These are phyloP conservation scores for Hetaerina americana DNA, from an alignment of 1,140 invertebrate species.

Conservation along the genomic window DNA sequence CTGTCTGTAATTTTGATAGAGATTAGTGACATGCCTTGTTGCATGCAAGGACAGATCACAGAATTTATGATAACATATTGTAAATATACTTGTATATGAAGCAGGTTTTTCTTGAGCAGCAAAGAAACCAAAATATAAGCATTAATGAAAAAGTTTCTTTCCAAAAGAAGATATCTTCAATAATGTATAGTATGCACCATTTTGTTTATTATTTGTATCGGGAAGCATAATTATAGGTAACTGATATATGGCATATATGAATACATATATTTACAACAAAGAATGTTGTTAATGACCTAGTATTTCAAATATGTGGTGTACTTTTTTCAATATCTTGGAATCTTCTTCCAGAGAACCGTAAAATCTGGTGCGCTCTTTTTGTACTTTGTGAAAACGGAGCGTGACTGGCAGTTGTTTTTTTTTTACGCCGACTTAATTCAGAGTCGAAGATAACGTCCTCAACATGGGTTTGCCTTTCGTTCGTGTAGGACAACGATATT, in stretches of 20 bases:
- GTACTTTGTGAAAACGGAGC: too few species aligned
- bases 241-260: conserved; percentile 3
- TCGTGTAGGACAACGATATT: too few species aligned
- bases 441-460: too few species aligned
- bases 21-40: not conserved
- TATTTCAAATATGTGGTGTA: not conserved
- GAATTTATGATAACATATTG: not conserved
- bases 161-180: not conserved
- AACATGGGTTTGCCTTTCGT: too few species aligned
- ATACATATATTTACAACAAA: conserved; percentile 2
- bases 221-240: conserved; percentile 4
- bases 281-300: not conserved
- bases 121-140: not conserved
- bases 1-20: not conserved
- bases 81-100: not conserved
- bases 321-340: not conserved
- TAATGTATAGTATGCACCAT: not conserved
- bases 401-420: too few species aligned
- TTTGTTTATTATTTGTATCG: not conserved
- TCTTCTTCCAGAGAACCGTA: not conserved
- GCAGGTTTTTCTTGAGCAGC: not conserved
- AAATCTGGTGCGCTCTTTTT: not conserved
- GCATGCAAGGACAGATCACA: not conserved
- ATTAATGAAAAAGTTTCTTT: not conserved
- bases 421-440: too few species aligned